These are phyloP conservation scores for Nyctereutes procyonoides DNA, from an alignment of 2,113 vertebrate genomes.

Conservation along the genomic window DNA sequence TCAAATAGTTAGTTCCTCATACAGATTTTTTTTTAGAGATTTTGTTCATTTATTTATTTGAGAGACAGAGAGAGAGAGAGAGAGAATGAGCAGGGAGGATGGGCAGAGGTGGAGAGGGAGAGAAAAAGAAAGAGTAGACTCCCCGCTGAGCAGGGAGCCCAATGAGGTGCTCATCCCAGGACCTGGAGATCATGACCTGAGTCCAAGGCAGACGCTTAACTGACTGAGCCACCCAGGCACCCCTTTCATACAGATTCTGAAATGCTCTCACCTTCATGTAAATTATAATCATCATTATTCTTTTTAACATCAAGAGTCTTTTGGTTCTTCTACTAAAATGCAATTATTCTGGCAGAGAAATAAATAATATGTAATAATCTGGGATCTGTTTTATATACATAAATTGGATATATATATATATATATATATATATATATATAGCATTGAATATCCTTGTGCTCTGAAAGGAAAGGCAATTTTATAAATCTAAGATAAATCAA, in stretches of 20 bases:
- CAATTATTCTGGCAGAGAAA: background rate
- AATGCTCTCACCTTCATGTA: background rate
- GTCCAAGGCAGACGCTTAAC: no score
- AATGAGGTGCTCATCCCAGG: no score
- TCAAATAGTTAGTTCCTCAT: background rate
- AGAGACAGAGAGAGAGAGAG: no score
- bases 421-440: background rate
- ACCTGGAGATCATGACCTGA: no score
- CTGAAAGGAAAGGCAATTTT: background rate
- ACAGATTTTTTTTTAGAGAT: background rate
- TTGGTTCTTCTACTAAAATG: background rate
- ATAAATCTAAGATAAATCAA: constrained; percentile 10
- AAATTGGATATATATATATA: background rate
- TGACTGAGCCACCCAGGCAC: no score
- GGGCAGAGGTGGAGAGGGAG: no score
- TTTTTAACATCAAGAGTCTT: background rate
- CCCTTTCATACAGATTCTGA: background rate
- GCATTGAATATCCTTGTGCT: background rate
- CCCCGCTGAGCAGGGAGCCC: no score
- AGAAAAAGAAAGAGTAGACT: no score
- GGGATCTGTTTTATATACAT: background rate
- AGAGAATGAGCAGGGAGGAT: no score
- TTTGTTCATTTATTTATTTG: no score
- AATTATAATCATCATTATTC: background rate
- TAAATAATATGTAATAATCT: background rate